Evolutionary conservation across 2,888 invertebrate genomes (phyloP).

Genomic region (Eupithecia subumbrata): DNA sequence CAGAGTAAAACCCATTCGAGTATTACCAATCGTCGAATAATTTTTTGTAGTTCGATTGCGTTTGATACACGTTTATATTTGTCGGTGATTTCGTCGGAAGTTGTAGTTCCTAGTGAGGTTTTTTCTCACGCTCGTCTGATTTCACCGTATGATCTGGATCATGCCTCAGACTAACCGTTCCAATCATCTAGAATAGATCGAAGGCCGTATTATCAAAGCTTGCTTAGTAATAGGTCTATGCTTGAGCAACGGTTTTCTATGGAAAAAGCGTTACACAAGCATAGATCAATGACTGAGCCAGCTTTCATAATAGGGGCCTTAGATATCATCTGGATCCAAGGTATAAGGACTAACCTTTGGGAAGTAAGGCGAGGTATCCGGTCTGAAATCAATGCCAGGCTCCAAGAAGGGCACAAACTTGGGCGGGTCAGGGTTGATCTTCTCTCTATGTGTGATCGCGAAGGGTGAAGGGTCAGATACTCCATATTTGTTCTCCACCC

Average conservation of each 20-base stretch:
- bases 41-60: not conserved
- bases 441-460: constrained; percentile 91
- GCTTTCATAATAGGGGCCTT: no score
- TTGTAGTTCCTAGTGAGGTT: not conserved
- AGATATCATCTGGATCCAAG: not conserved
- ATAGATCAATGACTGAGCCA: no score
- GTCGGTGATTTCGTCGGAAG: not conserved
- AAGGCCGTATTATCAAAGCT: no score
- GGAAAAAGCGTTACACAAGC: no score
- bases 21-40: not conserved
- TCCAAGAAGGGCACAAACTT: constrained; percentile 91
- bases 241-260: no score
- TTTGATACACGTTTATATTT: not conserved
- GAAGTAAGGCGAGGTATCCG: constrained; percentile 93
- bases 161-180: not conserved
- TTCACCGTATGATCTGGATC: not conserved
- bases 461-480: constrained; percentile 98
- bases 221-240: no score
- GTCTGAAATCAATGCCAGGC: constrained; percentile 92
- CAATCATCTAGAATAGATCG: not conserved
- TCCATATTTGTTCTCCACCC: constrained; percentile 98
- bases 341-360: constrained; percentile 81
- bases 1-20: not conserved
- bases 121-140: not conserved
- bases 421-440: constrained; percentile 90